These are phyloP conservation scores for Gymnoscopelus microlampas DNA, from an alignment of 2,797 vertebrate genomes.

Conservation along the genomic window DNA sequence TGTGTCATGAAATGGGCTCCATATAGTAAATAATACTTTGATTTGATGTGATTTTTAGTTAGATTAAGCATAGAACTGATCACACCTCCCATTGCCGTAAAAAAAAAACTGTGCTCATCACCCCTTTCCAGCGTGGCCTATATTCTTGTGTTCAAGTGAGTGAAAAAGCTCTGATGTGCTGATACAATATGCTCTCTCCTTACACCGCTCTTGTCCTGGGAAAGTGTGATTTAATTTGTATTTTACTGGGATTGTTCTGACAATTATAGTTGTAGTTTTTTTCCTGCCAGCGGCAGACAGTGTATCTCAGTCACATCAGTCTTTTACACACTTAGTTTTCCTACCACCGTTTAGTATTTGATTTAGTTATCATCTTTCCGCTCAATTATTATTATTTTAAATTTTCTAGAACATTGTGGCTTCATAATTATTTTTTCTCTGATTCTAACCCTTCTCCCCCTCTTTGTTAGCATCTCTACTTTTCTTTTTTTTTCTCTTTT, in stretches of 20 bases:
- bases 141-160: conserved; percentile 2
- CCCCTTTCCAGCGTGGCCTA: background rate
- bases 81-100: background rate
- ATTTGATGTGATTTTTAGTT: too few species aligned
- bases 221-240: background rate
- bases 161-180: background rate
- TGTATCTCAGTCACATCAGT: background rate
- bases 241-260: background rate
- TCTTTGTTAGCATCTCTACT: too few species aligned
- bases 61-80: conserved; percentile 13
- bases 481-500: too few species aligned
- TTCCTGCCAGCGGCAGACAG: too few species aligned
- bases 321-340: background rate
- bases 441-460: too few species aligned
- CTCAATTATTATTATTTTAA: too few species aligned
- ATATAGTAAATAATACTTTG: too few species aligned
- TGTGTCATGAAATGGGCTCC: too few species aligned
- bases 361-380: too few species aligned
- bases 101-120: conserved; percentile 13
- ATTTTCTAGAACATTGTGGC: too few species aligned
- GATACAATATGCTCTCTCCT: background rate
- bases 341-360: background rate
- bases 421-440: background rate
- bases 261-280: background rate
- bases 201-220: background rate